Base-by-base conservation (phyloP, 2,888 invertebrate genomes). In the Cosmia pyralina region DNA sequence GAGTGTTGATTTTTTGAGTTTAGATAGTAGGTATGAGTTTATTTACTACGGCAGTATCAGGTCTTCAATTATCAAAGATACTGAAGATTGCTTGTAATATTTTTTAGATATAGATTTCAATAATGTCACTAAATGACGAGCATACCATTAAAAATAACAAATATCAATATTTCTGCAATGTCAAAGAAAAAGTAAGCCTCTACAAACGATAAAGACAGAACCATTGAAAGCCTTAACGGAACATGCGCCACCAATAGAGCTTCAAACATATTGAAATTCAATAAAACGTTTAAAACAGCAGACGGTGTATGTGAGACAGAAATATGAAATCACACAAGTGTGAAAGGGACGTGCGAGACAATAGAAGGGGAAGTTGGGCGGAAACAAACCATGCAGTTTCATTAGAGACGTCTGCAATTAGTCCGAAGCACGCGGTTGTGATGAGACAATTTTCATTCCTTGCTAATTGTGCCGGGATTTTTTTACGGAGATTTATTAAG, bases 341-440 rank as follows among this genome's bases (percentile, higher is more conserved):
- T n/a, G 75, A 87, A 71, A 72, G 81, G 72, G 83, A 82, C 17
- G 64, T 72, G 62, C 17, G 11, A 75, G 78, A 88, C 85, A 90
- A 89, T 87, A 82, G 84, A 70, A 82, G 69, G 75, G 86, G 85
- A 89, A 86, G 87, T 87, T 86, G 84, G 87, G 80, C 84, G 90
- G 88, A 89, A 90, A 89, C 88, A 87, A 88, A 87, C 87, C 86
- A 85, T 88, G 88, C 88, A 89, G 88, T 90, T 89, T 90, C 87
- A 89, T 89, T 90, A 88, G 86, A 88, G 85, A 83, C 81, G 83
- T 78, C 80, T 79, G 85, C 89, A 89, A 89, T 89, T 89, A 89
- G 88, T 85, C 79, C 83, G 82, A 81, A 82, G 81, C 70, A 85
- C 70, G 81, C 76, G 81, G 73, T 80, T 80, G 78, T 80, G 80